Evolutionary conservation across 2,113 vertebrate species (phyloP).

Genomic region (Dicaeum eximium): DNA sequence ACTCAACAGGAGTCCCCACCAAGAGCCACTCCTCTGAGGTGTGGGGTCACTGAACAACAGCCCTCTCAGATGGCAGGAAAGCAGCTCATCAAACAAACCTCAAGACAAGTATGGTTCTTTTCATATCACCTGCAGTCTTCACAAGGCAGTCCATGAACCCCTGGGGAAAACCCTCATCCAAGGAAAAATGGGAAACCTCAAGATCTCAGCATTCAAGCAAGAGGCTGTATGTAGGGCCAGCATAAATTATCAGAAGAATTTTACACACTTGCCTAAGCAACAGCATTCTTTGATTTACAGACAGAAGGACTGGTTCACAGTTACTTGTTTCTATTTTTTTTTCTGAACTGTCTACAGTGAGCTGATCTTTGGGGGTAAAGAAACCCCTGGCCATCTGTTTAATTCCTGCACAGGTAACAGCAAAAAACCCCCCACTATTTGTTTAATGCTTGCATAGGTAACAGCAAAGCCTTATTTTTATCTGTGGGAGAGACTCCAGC

Average conservation of each 20-base stretch:
- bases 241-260: slow-evolving; percentile 11
- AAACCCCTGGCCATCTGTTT: background rate
- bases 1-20: background rate
- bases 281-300: background rate
- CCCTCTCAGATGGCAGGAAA: background rate
- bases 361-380: background rate
- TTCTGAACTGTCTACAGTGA: background rate
- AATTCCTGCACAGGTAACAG: background rate
- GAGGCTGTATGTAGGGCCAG: background rate
- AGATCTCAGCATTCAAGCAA: background rate
- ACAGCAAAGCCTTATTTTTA: background rate
- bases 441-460: background rate
- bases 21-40: background rate
- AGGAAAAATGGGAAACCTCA: slow-evolving; percentile 2
- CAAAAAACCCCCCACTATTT: background rate
- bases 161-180: background rate
- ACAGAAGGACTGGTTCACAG: background rate
- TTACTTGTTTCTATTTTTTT: background rate
- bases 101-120: background rate
- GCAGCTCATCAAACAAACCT: background rate
- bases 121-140: background rate
- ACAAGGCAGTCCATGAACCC: background rate
- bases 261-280: slow-evolving; percentile 23
- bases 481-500: background rate
- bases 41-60: background rate